Base-by-base conservation (phyloP, 2,888 invertebrate genomes). In the Phalera bucephala region DNA sequence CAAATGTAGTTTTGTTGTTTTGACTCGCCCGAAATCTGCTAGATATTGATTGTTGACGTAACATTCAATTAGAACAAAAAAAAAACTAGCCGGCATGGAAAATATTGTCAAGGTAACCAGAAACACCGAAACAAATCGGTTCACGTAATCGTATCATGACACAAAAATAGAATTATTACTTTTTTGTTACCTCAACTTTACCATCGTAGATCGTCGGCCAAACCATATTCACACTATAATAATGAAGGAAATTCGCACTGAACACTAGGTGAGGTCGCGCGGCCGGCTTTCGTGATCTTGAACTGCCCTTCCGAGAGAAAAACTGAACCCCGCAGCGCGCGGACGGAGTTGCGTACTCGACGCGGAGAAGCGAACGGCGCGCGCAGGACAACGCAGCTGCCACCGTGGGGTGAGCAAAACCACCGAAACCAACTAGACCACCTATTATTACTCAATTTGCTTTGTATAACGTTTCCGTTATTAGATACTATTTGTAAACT, bases 221-320 rank as follows among this genome's bases (percentile, higher is more conserved):
- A 52, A 83, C 91, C 91, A 91, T 84, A 36, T 74, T 78, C 49
- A 64, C 56, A 49, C 60, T 42, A 47, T 47, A 61, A 40, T 39
- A 56, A 61, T 75, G 73, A 40, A 78, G 59, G 34, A 54, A 64
- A 68, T 64, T 76, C 54, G 66, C 65, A 69, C 70, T 64, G 60
- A 70, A 73, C 65, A 59, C 62, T 49, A 64, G 62, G 70, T 60
- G 64, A 64, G 72, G 72, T 75, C 73, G 73, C 53, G 64, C 70
- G 62, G 65, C 69, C 73, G 74, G 74, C 76, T 74, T 73, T 73
- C 71, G 79, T 88, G 90, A 85, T 86, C 90, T 90, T 90, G 89
- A 90, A 84, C 82, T 87, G 90, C 85, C 90, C 90, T 90, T 90
- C 78, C 76, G 68, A 66, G 72, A 73, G 75, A 76, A 80, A 86